A percentile compares a stretch with the other conserved stretches of the same genome.
phyloP scores from a whole-genome alignment of 2,888 invertebrate species.

The Rhagophthalmus giganteus region DNA sequence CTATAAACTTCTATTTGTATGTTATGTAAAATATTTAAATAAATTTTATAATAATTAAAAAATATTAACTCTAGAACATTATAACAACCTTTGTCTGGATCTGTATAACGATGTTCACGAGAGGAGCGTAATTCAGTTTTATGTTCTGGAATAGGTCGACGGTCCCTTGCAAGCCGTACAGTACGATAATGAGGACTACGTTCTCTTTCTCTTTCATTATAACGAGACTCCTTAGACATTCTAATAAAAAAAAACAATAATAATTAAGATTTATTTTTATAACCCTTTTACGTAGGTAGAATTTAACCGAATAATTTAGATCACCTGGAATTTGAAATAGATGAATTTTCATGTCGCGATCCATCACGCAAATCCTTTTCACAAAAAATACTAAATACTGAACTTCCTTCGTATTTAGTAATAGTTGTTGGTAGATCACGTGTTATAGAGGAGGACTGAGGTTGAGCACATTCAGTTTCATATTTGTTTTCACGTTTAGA shows the following conservation, averaged over 20 bases:
- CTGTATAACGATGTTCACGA: constrained; percentile 54
- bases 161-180: constrained; percentile 42
- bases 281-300: neutral
- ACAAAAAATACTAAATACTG: constrained; percentile 33
- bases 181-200: constrained; percentile 48
- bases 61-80: too few relatives aligned
- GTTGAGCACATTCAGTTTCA: constrained; percentile 37
- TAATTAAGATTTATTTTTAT: neutral
- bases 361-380: constrained; percentile 39
- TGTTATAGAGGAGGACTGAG: constrained; percentile 34
- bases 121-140: constrained; percentile 42
- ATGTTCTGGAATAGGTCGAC: constrained; percentile 39
- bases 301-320: neutral
- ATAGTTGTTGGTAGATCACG: constrained; percentile 30
- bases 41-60: too few relatives aligned
- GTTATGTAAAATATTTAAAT: too few relatives aligned
- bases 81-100: constrained; percentile 37
- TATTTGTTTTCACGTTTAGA: constrained; percentile 46
- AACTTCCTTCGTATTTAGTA: constrained; percentile 36
- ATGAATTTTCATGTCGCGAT: constrained; percentile 17
- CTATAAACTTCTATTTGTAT: constrained; percentile 2
- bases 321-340: constrained; percentile 20
- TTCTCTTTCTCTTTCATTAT: constrained; percentile 43
- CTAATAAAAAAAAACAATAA: constrained; percentile 9
- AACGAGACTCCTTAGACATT: constrained; percentile 43